Evolutionary conservation across 2,888 invertebrate genomes (phyloP).

Genomic region (Ephialtes manifestator): DNA sequence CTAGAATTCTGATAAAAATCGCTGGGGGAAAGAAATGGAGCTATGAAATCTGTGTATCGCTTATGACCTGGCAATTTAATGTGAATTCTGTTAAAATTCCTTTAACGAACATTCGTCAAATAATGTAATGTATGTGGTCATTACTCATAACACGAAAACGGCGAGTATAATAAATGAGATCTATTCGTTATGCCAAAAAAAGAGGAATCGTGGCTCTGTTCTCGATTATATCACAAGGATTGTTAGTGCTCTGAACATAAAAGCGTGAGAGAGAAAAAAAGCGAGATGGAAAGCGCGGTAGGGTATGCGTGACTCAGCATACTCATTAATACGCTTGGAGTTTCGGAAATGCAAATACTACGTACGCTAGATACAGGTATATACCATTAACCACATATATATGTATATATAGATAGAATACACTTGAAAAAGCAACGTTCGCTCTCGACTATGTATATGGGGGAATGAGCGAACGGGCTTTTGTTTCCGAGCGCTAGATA

Average conservation of each 20-base stretch:
- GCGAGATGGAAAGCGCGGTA: slow-evolving; percentile 14
- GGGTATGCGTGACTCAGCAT: slow-evolving; percentile 31
- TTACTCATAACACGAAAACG: background rate
- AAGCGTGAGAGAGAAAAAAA: background rate
- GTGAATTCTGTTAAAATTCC: background rate
- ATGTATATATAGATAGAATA: background rate
- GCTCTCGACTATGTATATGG: slow-evolving; percentile 10
- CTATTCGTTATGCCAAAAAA: slow-evolving; percentile 3
- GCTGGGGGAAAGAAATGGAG: background rate
- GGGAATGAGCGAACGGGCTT: slow-evolving; percentile 31
- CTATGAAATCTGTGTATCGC: background rate
- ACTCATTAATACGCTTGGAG: slow-evolving; percentile 42
- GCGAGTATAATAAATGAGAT: background rate
- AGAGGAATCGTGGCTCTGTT: background rate
- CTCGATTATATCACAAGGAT: slow-evolving; percentile 18
- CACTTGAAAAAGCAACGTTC: slow-evolving; percentile 48
- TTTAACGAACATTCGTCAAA: background rate
- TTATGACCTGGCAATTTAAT: background rate
- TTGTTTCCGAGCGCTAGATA: slow-evolving; percentile 58
- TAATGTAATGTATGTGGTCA: background rate
- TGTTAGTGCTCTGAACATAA: slow-evolving; percentile 13
- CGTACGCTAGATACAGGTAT: slow-evolving; percentile 17
- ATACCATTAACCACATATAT: background rate
- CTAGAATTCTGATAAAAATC: background rate
- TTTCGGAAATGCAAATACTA: slow-evolving; percentile 51